A percentile compares a stretch with the other conserved stretches of the same genome.
phyloP scores from a whole-genome alignment of 2,888 invertebrate genomes.

The Hyposoter didymator region DNA sequence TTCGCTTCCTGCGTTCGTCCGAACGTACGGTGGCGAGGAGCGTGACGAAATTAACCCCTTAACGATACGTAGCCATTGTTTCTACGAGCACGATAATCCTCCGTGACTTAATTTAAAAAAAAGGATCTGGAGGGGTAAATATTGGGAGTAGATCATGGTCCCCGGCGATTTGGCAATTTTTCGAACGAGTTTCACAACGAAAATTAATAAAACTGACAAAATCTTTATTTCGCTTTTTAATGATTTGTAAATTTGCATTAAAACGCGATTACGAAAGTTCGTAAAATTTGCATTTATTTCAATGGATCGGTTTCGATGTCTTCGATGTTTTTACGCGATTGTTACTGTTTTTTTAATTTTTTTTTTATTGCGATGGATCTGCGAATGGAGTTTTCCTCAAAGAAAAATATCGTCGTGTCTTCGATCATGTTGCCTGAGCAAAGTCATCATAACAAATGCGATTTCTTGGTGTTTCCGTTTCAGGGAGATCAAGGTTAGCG shows the following conservation, averaged over 20 bases:
- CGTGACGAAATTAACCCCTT: conserved; percentile 54
- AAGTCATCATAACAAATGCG: conserved; percentile 15
- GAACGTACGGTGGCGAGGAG: conserved; percentile 16
- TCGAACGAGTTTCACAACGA: conserved; percentile 5
- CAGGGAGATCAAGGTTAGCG: not conserved
- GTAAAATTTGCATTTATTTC: too few relatives aligned
- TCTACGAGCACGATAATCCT: conserved; percentile 21
- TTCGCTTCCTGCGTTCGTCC: conserved; percentile 5
- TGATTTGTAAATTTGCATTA: not conserved
- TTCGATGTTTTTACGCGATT: too few relatives aligned
- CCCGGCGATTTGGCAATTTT: not conserved
- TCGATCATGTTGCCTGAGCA: not conserved
- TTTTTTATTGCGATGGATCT: too few relatives aligned
- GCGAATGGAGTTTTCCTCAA: not conserved
- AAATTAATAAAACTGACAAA: not conserved
- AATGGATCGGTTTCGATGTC: too few relatives aligned
- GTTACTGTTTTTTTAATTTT: too few relatives aligned
- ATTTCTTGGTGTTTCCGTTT: not conserved
- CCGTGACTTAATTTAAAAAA: conserved; percentile 1
- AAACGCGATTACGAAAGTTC: too few relatives aligned
- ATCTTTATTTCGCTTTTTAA: not conserved
- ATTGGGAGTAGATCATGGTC: not conserved
- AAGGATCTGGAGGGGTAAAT: not conserved
- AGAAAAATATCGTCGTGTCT: not conserved
- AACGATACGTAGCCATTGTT: conserved; percentile 25